Evolutionary conservation across 2,797 vertebrate species (phyloP).

Genomic region (Sparidentex hasta): DNA sequence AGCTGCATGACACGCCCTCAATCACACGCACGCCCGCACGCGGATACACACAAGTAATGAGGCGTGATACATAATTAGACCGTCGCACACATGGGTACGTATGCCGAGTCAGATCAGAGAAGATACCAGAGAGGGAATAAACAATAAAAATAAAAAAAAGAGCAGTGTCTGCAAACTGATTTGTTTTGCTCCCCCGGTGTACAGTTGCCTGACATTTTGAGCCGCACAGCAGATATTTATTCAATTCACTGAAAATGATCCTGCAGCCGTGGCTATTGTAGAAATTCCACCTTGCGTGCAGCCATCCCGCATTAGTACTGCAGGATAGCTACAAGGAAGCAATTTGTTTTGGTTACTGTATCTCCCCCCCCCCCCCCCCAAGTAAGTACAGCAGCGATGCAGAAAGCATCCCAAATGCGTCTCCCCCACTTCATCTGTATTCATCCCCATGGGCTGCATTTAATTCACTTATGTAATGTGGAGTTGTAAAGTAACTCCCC

Average conservation of each 20-base stretch:
- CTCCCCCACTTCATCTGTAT: constrained; percentile 60
- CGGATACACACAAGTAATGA: background rate
- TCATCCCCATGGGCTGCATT: constrained; percentile 56
- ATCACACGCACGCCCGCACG: constrained; percentile 9
- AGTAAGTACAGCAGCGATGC: constrained; percentile 64
- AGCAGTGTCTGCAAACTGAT: constrained; percentile 59
- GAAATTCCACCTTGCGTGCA: constrained; percentile 60
- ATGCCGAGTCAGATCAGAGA: constrained; percentile 29
- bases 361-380: constrained; percentile 8
- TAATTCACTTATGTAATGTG: constrained; percentile 69
- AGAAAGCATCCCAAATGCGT: constrained; percentile 60
- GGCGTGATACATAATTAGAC: constrained; percentile 2
- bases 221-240: constrained; percentile 75
- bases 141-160: constrained; percentile 37
- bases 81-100: background rate
- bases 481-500: constrained; percentile 48
- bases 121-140: constrained; percentile 37
- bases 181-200: constrained; percentile 46
- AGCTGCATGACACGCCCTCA: constrained; percentile 31
- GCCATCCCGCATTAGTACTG: constrained; percentile 67
- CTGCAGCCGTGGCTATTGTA: constrained; percentile 68
- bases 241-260: constrained; percentile 70
- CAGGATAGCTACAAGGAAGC: constrained; percentile 72
- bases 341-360: constrained; percentile 77
- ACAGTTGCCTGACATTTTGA: constrained; percentile 74